Percentiles rank a stretch among this genome's conserved stretches.
These are phyloP conservation scores for Albula glossodonta DNA, from an alignment of 2,113 vertebrate genomes.

Conservation along the genomic window DNA sequence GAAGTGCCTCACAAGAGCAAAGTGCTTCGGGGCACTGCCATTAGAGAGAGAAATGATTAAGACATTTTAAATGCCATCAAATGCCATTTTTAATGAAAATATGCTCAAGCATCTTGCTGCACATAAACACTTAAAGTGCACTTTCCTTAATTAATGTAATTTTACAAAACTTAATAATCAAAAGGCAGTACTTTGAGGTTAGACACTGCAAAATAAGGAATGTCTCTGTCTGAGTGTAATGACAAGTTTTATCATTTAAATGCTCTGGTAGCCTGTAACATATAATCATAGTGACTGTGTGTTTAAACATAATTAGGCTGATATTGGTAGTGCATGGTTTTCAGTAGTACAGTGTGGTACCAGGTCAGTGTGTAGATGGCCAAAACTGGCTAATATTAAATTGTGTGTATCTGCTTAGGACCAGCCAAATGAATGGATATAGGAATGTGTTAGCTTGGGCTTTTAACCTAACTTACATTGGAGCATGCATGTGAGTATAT, in stretches of 20 bases:
- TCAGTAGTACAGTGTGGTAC: neutral
- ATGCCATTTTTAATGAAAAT: neutral
- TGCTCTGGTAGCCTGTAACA: neutral
- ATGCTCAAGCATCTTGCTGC: neutral
- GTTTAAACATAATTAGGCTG: neutral
- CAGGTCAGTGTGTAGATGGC: neutral
- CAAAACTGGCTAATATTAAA: neutral
- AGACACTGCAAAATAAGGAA: neutral
- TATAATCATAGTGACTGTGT: neutral
- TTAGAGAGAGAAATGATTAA: neutral
- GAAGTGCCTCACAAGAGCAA: neutral
- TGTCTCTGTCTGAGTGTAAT: neutral
- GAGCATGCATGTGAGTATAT: neutral
- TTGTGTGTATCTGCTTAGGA: no score
- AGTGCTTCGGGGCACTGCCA: neutral
- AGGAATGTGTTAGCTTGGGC: neutral
- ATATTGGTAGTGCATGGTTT: neutral
- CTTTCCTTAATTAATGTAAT: neutral
- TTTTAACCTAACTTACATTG: neutral
- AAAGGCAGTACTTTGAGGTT: neutral
- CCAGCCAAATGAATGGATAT: neutral
- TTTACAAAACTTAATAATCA: neutral
- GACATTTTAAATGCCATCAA: neutral
- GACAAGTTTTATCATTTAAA: slow-evolving; percentile 1
- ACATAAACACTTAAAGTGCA: neutral